Percentiles rank a stretch among this genome's conserved stretches.
Evolutionary conservation across 2,888 invertebrate genomes (phyloP).

Genomic region (Loripinus fragilis): DNA sequence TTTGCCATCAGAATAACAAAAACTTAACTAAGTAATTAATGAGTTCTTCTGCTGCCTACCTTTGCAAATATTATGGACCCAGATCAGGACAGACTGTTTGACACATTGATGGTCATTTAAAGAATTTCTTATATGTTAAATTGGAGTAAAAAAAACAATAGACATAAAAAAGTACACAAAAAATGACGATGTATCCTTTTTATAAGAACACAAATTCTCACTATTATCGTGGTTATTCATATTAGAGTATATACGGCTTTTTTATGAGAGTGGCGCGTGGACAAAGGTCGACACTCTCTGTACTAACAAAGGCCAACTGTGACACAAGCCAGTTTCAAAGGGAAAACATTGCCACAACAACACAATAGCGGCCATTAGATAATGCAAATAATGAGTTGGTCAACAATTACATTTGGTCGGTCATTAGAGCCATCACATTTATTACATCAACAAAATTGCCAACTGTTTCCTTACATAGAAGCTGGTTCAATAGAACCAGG

Average conservation of each 20-base stretch:
- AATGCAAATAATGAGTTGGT: slow-evolving; percentile 23
- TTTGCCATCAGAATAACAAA: too few relatives aligned
- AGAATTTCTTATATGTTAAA: too few relatives aligned
- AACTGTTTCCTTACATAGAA: slow-evolving; percentile 5
- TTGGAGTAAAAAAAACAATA: too few relatives aligned
- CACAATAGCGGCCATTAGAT: slow-evolving; percentile 49
- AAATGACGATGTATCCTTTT: too few relatives aligned
- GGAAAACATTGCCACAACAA: slow-evolving; percentile 40
- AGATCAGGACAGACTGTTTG: too few relatives aligned
- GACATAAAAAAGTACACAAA: too few relatives aligned
- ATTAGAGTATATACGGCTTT: neutral
- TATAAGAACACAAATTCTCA: too few relatives aligned
- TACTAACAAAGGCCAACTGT: slow-evolving; percentile 31
- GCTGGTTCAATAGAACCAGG: neutral
- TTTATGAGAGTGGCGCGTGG: slow-evolving; percentile 18
- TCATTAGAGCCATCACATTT: slow-evolving; percentile 5
- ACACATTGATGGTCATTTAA: too few relatives aligned
- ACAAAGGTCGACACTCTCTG: slow-evolving; percentile 25
- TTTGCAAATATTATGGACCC: too few relatives aligned
- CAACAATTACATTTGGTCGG: slow-evolving; percentile 37
- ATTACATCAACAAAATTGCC: slow-evolving; percentile 11
- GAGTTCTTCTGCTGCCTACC: too few relatives aligned
- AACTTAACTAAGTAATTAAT: too few relatives aligned
- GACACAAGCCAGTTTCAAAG: slow-evolving; percentile 41
- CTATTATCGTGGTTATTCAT: too few relatives aligned